A percentile compares a stretch with the other conserved stretches of the same genome.
Conservation (phyloP, 2,797 vertebrate genomes). For the Columba guinea region DNA sequence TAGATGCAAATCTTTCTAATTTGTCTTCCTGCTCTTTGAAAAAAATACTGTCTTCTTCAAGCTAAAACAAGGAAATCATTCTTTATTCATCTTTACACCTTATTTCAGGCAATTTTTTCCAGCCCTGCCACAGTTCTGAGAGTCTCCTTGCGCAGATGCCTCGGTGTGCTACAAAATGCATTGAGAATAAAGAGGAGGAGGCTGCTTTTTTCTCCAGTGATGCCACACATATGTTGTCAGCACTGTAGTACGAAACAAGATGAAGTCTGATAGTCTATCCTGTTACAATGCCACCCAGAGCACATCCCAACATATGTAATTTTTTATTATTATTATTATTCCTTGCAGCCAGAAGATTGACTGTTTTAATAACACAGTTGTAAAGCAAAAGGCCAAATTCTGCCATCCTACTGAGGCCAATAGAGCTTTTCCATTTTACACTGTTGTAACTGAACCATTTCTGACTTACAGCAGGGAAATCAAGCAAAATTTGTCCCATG, state of each 20-base stretch:
- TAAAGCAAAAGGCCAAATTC: constrained; percentile 14
- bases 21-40: background rate
- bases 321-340: background rate
- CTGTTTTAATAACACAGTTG: background rate
- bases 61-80: background rate
- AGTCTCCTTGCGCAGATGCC: background rate
- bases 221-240: background rate
- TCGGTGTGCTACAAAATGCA: background rate
- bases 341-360: background rate
- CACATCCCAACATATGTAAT: background rate
- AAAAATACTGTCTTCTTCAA: background rate
- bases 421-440: background rate
- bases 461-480: background rate
- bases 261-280: background rate
- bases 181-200: background rate
- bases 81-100: background rate
- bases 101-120: background rate
- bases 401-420: background rate
- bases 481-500: background rate
- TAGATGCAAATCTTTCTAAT: constrained; percentile 1
- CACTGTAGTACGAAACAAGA: background rate
- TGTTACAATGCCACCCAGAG: background rate
- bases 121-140: background rate
- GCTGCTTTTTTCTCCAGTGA: background rate
- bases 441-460: background rate